These are phyloP conservation scores for Monochamus alternatus DNA, from an alignment of 2,888 invertebrate species.

Conservation along the genomic window DNA sequence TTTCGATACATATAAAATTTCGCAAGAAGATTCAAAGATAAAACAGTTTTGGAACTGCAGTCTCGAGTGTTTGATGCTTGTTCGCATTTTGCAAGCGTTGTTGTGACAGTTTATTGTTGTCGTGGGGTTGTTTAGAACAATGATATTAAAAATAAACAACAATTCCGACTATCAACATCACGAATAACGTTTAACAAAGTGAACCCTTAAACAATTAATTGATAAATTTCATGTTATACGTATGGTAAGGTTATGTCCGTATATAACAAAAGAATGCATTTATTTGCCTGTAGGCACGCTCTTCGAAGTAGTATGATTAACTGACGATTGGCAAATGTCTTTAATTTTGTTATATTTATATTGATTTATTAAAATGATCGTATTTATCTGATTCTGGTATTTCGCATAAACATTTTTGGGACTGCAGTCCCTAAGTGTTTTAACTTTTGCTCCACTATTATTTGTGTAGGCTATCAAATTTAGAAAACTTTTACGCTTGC, in stretches of 20 bases:
- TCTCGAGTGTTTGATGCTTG: slow-evolving; percentile 13
- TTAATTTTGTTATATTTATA: slow-evolving; percentile 5
- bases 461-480: slow-evolving; percentile 19
- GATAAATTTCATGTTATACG: slow-evolving; percentile 7
- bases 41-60: slow-evolving; percentile 32
- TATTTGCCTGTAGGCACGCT: slow-evolving; percentile 31
- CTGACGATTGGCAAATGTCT: neutral
- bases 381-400: slow-evolving; percentile 17
- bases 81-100: slow-evolving; percentile 36
- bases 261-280: slow-evolving; percentile 25
- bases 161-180: neutral
- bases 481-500: neutral
- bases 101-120: slow-evolving; percentile 38
- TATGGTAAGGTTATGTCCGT: slow-evolving; percentile 34
- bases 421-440: slow-evolving; percentile 40
- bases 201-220: slow-evolving; percentile 9
- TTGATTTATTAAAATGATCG: slow-evolving; percentile 24
- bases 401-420: slow-evolving; percentile 42
- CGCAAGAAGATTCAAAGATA: too few species aligned
- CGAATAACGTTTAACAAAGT: slow-evolving; percentile 21
- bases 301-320: neutral
- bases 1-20: too few species aligned
- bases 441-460: slow-evolving; percentile 16
- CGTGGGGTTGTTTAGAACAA: slow-evolving; percentile 21
- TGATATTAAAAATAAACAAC: slow-evolving; percentile 14